A percentile compares a stretch with the other conserved stretches of the same genome.
Evolutionary conservation across 2,888 invertebrate genomes (phyloP).

Genomic region (Steinernema hermaphroditum): DNA sequence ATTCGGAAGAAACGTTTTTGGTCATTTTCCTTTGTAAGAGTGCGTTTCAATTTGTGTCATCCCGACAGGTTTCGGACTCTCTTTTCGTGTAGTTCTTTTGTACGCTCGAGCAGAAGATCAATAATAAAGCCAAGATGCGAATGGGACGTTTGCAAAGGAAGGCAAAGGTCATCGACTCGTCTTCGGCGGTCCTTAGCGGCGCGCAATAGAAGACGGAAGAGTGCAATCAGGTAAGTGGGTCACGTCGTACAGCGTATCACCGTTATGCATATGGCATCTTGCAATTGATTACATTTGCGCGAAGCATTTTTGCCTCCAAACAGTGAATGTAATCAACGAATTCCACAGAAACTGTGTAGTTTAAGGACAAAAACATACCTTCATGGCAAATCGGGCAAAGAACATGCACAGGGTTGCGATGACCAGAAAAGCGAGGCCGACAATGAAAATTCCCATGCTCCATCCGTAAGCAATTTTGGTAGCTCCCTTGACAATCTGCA

Average conservation of each 20-base stretch:
- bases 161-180: conserved; percentile 29
- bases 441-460: conserved; percentile 71
- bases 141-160: background rate
- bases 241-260: conserved; percentile 24
- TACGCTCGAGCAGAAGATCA: too few relatives aligned
- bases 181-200: conserved; percentile 3
- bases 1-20: too few relatives aligned
- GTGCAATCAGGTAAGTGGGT: conserved; percentile 20
- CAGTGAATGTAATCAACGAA: too few relatives aligned
- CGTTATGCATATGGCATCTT: conserved; percentile 1
- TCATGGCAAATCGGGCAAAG: conserved; percentile 54
- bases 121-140: too few relatives aligned
- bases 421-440: conserved; percentile 78
- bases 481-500: conserved; percentile 56
- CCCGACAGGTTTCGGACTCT: too few relatives aligned
- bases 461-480: conserved; percentile 78
- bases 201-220: conserved; percentile 17
- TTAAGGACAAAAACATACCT: conserved; percentile 47
- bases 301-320: too few relatives aligned
- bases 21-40: too few relatives aligned
- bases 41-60: too few relatives aligned
- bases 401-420: conserved; percentile 69
- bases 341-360: too few relatives aligned
- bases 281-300: conserved; percentile 2
- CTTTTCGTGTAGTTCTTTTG: too few relatives aligned